Base-by-base conservation (phyloP, 2,888 invertebrate species). In the Idaea straminata region DNA sequence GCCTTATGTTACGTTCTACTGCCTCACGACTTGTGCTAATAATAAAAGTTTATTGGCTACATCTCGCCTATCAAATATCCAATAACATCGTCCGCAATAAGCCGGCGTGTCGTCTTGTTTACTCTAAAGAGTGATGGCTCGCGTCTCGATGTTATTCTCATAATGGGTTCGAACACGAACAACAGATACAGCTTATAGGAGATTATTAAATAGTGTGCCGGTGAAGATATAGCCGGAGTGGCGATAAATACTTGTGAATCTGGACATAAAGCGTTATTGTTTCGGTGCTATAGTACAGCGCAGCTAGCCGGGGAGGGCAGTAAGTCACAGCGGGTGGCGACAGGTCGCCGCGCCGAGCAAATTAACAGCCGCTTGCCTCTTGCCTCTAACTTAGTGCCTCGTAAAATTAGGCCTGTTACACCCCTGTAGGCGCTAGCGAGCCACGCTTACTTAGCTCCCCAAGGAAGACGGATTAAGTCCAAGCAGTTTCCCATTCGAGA, bases 261-360 rank as follows among this genome's bases (percentile, higher is more conserved):
- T 79, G 75, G 75, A 79, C 76, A 74, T 81, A 77, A 77, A 82
- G 82, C 80, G 81, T 82, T 82, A 83, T 74, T 73, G 74, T 74
- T 71, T 71, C 70, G 63, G 73, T 69, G 71, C 63, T 67, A 62
- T 66, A 66, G 70, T 62, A 25, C 61, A 64, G 66, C 59, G 25
- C 59, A 65, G 10, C 69, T 68, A 61, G 69, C 63, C 69, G 69
- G 74, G 69, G 78, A 73, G 74, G 77, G 80, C 80, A 78, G 85
- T 91, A 91, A 88, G 89, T 91, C 88, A 89, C 89, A 84, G 87
- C 88, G 89, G 90, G 90, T 85, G 91, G 85, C 85, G 92, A 91
- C 91, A 88, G 87, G 82, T 79, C 84, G 86, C 80, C 85, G 86
- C 80, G 84, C 83, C 83, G 85, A 84, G 83, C 89, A 90, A 92